phyloP scores from a whole-genome alignment of 2,888 invertebrate genomes.

The Apotomis capreana region DNA sequence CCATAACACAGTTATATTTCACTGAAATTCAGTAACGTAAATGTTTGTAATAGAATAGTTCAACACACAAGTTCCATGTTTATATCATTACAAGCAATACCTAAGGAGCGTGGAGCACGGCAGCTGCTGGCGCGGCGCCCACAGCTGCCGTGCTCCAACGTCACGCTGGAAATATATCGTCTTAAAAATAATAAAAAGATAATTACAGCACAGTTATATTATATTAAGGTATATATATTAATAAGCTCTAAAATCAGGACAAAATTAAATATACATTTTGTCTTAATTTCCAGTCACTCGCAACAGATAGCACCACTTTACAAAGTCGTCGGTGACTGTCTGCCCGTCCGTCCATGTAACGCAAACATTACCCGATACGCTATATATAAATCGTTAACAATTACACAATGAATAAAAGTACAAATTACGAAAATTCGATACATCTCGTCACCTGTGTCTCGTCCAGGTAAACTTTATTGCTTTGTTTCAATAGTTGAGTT shows the following conservation, averaged over 20 bases:
- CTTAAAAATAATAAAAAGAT: constrained; percentile 78
- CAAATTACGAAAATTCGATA: constrained; percentile 47
- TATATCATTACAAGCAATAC: constrained; percentile 64
- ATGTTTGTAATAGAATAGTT: constrained; percentile 63
- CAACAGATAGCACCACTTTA: constrained; percentile 78
- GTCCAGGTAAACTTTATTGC: constrained; percentile 60
- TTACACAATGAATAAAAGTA: constrained; percentile 51
- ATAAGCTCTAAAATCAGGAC: constrained; percentile 80
- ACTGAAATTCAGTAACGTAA: constrained; percentile 72
- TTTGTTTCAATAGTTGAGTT: constrained; percentile 49
- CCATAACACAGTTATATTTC: constrained; percentile 76
- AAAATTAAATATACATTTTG: constrained; percentile 76
- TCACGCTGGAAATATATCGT: constrained; percentile 62
- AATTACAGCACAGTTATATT: constrained; percentile 78
- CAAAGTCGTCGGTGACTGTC: constrained; percentile 65
- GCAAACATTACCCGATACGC: constrained; percentile 41
- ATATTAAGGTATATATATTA: constrained; percentile 76
- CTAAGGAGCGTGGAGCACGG: constrained; percentile 54
- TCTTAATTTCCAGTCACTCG: constrained; percentile 72
- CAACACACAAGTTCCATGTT: constrained; percentile 68
- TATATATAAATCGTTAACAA: constrained; percentile 47
- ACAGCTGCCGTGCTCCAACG: constrained; percentile 56
- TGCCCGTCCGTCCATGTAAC: constrained; percentile 42
- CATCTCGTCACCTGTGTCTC: constrained; percentile 44
- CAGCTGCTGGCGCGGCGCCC: constrained; percentile 49